These are phyloP conservation scores for Alfaro cultratus DNA, from an alignment of 2,797 vertebrate species.

Conservation along the genomic window DNA sequence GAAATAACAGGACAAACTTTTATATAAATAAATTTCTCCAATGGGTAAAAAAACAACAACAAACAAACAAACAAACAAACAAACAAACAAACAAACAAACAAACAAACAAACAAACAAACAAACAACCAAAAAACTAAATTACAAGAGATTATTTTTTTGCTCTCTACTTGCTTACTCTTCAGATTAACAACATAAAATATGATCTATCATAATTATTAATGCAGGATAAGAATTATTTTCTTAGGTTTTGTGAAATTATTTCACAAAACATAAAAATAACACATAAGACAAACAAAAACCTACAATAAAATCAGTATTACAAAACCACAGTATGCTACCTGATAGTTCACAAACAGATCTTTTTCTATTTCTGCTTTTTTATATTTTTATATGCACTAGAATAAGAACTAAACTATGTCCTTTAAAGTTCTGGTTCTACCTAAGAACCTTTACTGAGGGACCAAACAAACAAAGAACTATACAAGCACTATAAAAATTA, in stretches of 20 bases:
- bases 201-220: not conserved
- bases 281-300: not conserved
- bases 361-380: not conserved
- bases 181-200: not conserved
- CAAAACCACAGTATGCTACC: not conserved
- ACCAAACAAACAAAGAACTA: not conserved
- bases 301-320: not conserved
- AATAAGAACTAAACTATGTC: not conserved
- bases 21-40: not conserved
- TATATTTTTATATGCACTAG: not conserved
- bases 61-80: not conserved
- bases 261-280: not conserved
- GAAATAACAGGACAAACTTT: not conserved
- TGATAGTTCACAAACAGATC: not conserved
- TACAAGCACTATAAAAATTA: not conserved
- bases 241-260: not conserved
- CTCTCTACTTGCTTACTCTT: not conserved
- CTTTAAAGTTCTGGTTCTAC: not conserved
- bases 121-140: not conserved
- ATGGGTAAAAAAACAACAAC: not conserved
- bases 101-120: not conserved
- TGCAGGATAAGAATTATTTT: not conserved
- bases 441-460: not conserved
- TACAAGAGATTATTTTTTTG: not conserved
- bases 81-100: not conserved